Evolutionary conservation across 2,888 invertebrate genomes (phyloP).

Genomic region (Eretmocerus hayati): DNA sequence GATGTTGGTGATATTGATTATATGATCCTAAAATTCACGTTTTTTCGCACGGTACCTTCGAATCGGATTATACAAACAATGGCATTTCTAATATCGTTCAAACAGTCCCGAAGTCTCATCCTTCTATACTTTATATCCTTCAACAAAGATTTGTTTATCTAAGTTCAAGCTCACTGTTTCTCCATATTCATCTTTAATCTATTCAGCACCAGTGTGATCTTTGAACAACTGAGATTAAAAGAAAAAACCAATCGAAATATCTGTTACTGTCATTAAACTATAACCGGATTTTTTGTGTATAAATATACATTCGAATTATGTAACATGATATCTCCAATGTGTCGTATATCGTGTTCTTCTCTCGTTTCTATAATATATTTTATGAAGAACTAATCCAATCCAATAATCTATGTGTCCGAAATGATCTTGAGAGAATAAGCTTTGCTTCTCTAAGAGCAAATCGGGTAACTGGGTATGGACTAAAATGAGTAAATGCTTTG

Average conservation of each 20-base stretch:
- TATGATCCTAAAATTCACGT: too few relatives aligned
- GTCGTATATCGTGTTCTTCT: conserved; percentile 30
- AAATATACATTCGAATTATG: conserved; percentile 46
- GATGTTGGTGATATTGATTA: too few relatives aligned
- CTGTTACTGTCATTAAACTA: conserved; percentile 41
- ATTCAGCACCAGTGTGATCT: conserved; percentile 47
- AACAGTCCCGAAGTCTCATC: conserved; percentile 46
- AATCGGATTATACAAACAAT: too few relatives aligned
- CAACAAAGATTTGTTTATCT: conserved; percentile 28
- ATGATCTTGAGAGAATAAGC: conserved; percentile 4
- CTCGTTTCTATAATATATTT: conserved; percentile 9
- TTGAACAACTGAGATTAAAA: conserved; percentile 8
- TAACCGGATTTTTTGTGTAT: conserved; percentile 41
- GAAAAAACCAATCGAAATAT: conserved; percentile 42
- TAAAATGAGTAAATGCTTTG: conserved; percentile 1
- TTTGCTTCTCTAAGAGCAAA: conserved; percentile 18
- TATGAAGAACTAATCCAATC: conserved; percentile 16
- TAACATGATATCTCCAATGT: conserved; percentile 40
- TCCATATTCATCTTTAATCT: background rate
- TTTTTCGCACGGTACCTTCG: too few relatives aligned
- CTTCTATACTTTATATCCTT: conserved; percentile 44
- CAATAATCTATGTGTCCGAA: background rate
- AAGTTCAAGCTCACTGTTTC: too few relatives aligned
- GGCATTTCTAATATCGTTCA: too few relatives aligned
- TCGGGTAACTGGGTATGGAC: conserved; percentile 13